phyloP scores from a whole-genome alignment of 2,797 vertebrate genomes.

The Tympanoctomys barrerae region DNA sequence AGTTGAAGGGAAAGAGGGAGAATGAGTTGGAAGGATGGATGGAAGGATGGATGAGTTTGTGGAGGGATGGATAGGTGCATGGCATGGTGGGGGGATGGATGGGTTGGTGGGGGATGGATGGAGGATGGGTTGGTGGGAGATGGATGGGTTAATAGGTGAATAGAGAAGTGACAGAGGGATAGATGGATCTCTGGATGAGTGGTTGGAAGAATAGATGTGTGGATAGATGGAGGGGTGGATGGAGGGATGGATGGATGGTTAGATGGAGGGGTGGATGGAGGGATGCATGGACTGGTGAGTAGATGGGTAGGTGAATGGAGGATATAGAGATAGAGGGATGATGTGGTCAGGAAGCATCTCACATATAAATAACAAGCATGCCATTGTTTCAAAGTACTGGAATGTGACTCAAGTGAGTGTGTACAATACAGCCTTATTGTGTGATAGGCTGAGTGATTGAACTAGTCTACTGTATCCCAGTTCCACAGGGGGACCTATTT shows the following conservation, averaged over 20 bases:
- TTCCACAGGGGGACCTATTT: not conserved
- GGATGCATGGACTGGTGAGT: not conserved
- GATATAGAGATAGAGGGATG: not conserved
- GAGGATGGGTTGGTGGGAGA: too few species aligned
- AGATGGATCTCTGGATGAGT: too few species aligned
- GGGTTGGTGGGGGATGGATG: rapidly evolving
- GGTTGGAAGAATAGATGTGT: not conserved
- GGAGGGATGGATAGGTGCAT: not conserved
- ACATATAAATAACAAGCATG: rapidly evolving
- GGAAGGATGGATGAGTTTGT: not conserved
- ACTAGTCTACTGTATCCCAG: not conserved
- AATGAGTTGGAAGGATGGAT: not conserved
- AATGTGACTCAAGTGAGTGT: not conserved
- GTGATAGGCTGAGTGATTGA: not conserved
- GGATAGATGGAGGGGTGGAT: not conserved
- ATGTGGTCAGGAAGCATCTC: not conserved
- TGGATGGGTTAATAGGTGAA: too few species aligned
- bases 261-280: not conserved
- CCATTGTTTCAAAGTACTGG: not conserved
- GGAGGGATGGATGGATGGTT: not conserved
- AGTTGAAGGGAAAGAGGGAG: not conserved
- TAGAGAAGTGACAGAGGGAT: not conserved
- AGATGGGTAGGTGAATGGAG: rapidly evolving
- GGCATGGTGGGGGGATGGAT: not conserved
- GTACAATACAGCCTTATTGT: not conserved